A percentile compares a stretch with the other conserved stretches of the same genome.
These are phyloP conservation scores for Percina caprodes DNA, from an alignment of 2,113 vertebrate species.

Conservation along the genomic window DNA sequence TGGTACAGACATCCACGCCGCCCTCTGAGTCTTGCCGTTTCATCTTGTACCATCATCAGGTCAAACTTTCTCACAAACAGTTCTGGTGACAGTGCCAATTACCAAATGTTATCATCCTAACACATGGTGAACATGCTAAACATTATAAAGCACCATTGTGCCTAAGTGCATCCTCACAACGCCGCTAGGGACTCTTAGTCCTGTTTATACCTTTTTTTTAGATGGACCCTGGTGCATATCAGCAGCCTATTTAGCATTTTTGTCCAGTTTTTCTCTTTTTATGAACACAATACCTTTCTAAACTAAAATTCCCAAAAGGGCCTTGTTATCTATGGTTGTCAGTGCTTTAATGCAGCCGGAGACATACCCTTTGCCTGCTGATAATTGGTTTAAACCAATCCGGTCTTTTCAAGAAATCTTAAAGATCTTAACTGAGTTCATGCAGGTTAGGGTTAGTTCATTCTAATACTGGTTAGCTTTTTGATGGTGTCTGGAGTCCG, in stretches of 20 bases:
- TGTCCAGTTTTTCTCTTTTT: neutral
- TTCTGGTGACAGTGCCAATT: neutral
- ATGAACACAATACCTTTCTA: neutral
- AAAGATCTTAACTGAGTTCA: neutral
- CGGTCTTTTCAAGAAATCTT: constrained; percentile 1
- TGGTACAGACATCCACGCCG: neutral
- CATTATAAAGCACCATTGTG: neutral
- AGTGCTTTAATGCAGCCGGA: neutral
- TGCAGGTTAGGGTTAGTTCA: neutral
- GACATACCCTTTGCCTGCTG: neutral
- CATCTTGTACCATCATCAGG: no score
- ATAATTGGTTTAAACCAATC: constrained; percentile 6
- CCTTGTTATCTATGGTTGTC: constrained; percentile 9
- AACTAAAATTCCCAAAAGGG: constrained; percentile 5
- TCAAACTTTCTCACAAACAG: no score
- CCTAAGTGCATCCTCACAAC: neutral
- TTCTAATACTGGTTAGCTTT: neutral
- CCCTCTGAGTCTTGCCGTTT: neutral
- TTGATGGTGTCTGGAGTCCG: neutral
- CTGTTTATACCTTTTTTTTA: neutral
- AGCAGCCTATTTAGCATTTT: constrained; percentile 16
- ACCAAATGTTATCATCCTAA: neutral
- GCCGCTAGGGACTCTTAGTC: neutral
- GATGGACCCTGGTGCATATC: neutral
- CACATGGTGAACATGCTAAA: neutral